Base-by-base conservation (phyloP, 2,797 vertebrate genomes). In the Tiaroga cobitis region DNA sequence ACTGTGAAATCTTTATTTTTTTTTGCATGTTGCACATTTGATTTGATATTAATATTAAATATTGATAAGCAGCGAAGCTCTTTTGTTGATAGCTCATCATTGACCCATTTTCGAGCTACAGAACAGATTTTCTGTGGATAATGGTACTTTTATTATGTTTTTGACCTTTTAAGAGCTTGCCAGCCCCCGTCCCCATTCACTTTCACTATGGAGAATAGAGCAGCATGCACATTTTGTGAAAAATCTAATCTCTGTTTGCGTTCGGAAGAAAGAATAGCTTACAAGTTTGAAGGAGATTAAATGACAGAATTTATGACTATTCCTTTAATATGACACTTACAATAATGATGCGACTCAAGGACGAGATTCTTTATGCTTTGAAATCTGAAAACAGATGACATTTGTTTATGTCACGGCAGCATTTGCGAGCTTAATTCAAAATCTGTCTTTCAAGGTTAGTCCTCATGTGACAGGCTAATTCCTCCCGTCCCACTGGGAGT, bases 391-490 rank as follows among this genome's bases (percentile, higher is more conserved):
- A 37, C 51, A 16, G 4, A 65, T 21, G 32, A 67, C 51, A 56
- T 74, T 83, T 73, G 46, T 73, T 63, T 37, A 49, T 32, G 37
- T 34, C 39, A 34, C 21, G 11, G 32, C 69, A 21, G 39, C 63
- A 61, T 46, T 69, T 70, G 83, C 87, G 79, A 41, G 34, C 43
- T 86, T 54, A 29, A 80, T 69, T 81, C 46, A 51, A 65, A 83
- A 82, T 80, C 87, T 87, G 54, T 80, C 81, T 82, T 77, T 90
- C 87, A 90, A 91, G 88, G 88, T 87, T 91, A 85, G 72, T 43
- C 83, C 82, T 88, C 85, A 90, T 56, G 29, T 75, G 37, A 78
- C 86, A 89, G 85, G 78, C 86, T 75, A 85, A 83, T 77, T 75
- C 82, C 74, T 86, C 68, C 86, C 59, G 74, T 90, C 81, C 85